phyloP scores from a whole-genome alignment of 2,888 invertebrate species.

The Drosophila algonquin region DNA sequence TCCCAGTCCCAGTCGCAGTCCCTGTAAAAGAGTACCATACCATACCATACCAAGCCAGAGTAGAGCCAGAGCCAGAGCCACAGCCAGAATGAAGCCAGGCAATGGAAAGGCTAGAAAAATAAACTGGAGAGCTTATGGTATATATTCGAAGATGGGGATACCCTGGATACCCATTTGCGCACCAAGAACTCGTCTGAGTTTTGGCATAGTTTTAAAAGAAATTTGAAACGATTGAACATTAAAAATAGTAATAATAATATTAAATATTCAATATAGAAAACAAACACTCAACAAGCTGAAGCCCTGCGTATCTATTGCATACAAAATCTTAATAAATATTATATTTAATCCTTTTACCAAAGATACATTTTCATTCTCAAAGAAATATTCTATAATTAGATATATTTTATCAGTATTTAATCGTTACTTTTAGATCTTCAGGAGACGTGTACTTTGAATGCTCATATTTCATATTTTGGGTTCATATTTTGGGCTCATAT shows the following conservation, averaged over 20 bases:
- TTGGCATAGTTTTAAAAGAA: too few species aligned
- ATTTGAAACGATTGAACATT: too few species aligned
- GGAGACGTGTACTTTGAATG: not conserved
- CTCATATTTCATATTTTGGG: not conserved
- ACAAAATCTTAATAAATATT: too few species aligned
- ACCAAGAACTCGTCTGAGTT: not conserved
- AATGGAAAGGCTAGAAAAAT: constrained; percentile 62
- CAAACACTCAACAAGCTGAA: too few species aligned
- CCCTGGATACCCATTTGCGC: not conserved
- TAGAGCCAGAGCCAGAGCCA: not conserved
- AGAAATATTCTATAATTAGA: too few species aligned
- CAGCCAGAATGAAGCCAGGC: constrained; percentile 49
- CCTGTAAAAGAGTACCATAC: not conserved
- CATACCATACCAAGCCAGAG: not conserved
- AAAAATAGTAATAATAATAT: too few species aligned
- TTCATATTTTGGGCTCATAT: too few species aligned
- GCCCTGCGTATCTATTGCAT: too few species aligned
- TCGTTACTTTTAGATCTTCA: too few species aligned
- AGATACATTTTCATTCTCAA: not conserved
- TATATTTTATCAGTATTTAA: too few species aligned
- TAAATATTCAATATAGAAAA: too few species aligned
- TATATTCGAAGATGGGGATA: not conserved
- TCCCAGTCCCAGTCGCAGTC: constrained; percentile 9
- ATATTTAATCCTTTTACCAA: not conserved
- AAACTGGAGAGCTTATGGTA: not conserved